Base-by-base conservation (phyloP, 2,113 vertebrate genomes). In the Eulemur rufifrons region DNA sequence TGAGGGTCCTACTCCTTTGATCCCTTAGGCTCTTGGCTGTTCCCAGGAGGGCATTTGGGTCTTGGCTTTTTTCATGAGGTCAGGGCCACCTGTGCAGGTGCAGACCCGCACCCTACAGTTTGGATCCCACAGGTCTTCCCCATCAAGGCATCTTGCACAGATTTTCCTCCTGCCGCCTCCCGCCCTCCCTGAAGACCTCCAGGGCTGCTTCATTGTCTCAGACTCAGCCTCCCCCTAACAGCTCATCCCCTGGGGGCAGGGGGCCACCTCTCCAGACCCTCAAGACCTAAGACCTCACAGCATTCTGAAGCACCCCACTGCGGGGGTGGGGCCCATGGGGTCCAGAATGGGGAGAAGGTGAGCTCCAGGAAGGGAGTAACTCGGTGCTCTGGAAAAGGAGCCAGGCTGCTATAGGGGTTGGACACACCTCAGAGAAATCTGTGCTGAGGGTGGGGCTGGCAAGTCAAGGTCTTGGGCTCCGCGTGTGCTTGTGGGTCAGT, bases 361-460 rank as follows among this genome's bases (percentile, higher is more conserved):
- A 54, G n/a, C 29, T 52, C 32, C 2, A 10, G 20, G 52, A 64
- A 50, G 17, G 32, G n/a, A 86, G 73, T 69, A 6, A 14, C 29
- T 39, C 23, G 0, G 23, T 2, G 52, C 64, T 73, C 54, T 63
- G 61, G 77, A 54, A 23, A 34, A 87, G 61, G 54, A 52, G 20
- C 50, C 32, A 20, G 39, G 45, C 78, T n/a, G 20, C 64, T 7
- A 0, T 11, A 25, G 95, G 89, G 85, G 83, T 21, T 8, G 32
- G 97, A 59, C 95, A 93, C 89, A 68, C 96, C 96, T 89, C 86
- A 87, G 74, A 83, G 86, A 82, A 94, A 68, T 94, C 86, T 86
- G 87, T 42, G 71, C 80, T 63, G 11, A 56, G 95, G 97, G 97
- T 73, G 95, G 77, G 13, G 88, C 88, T 15, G 47, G 21, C 39